Evolutionary conservation across 1,140 invertebrate genomes (phyloP).

Genomic region (Drosophila chauvacae): DNA sequence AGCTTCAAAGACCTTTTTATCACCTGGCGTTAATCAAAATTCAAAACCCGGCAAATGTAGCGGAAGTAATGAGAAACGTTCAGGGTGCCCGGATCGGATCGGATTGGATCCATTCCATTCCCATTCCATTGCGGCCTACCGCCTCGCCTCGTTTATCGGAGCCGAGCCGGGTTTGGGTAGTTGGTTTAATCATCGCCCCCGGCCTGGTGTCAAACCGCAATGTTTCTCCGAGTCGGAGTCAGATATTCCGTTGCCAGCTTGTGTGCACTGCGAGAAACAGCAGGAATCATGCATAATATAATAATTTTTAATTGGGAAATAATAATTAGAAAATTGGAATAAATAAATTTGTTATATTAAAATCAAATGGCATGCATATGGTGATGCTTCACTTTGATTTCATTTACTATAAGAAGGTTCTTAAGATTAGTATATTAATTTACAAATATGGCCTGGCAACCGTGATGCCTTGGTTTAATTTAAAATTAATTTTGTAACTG

Average conservation of each 20-base stretch:
- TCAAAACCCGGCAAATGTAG: slow-evolving; percentile 55
- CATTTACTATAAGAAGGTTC: background rate
- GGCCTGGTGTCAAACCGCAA: slow-evolving; percentile 50
- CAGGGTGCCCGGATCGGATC: slow-evolving; percentile 38
- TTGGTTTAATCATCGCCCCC: slow-evolving; percentile 58
- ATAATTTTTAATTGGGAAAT: no score
- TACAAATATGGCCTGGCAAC: no score
- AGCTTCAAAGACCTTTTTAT: slow-evolving; percentile 65
- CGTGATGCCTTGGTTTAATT: no score
- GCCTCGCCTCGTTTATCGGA: slow-evolving; percentile 29
- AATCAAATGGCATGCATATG: background rate
- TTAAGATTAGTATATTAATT: no score
- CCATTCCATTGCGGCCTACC: slow-evolving; percentile 24
- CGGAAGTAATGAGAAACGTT: slow-evolving; percentile 71
- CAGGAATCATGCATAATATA: background rate
- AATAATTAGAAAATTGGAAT: background rate
- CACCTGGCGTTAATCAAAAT: slow-evolving; percentile 68
- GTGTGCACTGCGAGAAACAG: slow-evolving; percentile 5
- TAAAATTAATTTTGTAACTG: no score
- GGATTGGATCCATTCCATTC: slow-evolving; percentile 40
- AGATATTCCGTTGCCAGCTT: slow-evolving; percentile 16
- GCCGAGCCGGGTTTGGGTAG: slow-evolving; percentile 18
- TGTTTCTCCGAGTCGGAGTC: slow-evolving; percentile 8
- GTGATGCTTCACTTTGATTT: background rate
- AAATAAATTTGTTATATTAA: background rate